phyloP scores from a whole-genome alignment of 2,113 vertebrate genomes.

The Neomonachus schauinslandi region DNA sequence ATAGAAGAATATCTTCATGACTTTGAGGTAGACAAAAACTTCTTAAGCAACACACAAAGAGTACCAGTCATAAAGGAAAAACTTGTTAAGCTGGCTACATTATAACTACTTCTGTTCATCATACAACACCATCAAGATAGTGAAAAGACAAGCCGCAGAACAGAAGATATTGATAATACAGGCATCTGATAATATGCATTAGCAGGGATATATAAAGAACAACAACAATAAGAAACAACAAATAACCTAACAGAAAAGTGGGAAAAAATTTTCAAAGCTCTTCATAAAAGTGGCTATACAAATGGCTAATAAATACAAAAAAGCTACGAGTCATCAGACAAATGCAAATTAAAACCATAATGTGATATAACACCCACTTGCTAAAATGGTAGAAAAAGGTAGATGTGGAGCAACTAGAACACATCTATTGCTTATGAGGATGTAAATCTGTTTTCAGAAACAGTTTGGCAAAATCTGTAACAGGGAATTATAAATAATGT shows the following conservation, averaged over 20 bases:
- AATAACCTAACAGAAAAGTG: not conserved
- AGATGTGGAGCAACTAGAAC: constrained; percentile 8
- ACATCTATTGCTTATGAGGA: not conserved
- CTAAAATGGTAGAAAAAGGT: constrained; percentile 37
- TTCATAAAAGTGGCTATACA: not conserved
- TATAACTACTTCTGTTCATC: not conserved
- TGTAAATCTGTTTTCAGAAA: constrained; percentile 43
- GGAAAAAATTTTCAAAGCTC: not conserved
- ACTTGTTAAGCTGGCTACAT: not conserved
- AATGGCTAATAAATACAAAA: not conserved
- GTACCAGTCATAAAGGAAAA: not conserved
- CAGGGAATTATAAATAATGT: constrained; percentile 38
- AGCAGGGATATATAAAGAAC: not conserved
- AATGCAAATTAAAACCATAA: constrained; percentile 43
- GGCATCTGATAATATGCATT: not conserved
- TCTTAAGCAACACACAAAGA: not conserved
- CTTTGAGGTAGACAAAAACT: not conserved
- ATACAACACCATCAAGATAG: not conserved
- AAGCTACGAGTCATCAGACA: not conserved
- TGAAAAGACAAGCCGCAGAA: not conserved
- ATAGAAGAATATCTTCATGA: not conserved
- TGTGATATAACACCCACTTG: not conserved
- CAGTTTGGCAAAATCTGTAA: not conserved
- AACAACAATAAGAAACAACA: constrained; percentile 6
- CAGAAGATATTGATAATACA: not conserved